Base-by-base conservation (phyloP, 2,888 invertebrate species). In the Myopa testacea region DNA sequence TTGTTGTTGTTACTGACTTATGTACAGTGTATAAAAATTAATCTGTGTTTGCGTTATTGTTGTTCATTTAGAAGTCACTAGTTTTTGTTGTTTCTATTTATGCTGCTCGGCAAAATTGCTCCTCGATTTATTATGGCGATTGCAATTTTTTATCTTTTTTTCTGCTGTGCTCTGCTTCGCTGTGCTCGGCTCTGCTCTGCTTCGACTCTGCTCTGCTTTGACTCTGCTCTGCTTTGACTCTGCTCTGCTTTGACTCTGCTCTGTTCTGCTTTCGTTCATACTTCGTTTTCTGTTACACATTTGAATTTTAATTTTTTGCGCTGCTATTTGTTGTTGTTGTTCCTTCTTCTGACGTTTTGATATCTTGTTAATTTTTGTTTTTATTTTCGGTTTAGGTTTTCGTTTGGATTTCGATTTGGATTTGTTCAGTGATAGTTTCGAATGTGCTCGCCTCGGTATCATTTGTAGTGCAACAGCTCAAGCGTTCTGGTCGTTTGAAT, bases 371-470 rank as follows among this genome's bases (percentile, higher is more conserved):
- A 10, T 12, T 63, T 14, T 67, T 45, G 19, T 50, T 74, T 34
- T n/a, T 60, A 26, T 34, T 67, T 67, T 67, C 14, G 52, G 10
- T 67, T 75, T 67, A 19, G 67, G 55, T 65, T 52, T 68, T 34
- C 26, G 75, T 45, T 75, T 68, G 55, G 19, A 34, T 74, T 74
- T 52, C 19, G 37, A 70, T 55, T 55, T 68, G n/a, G n/a, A 79
- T 77, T 80, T 82, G 81, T 85, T 88, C 84, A 88, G 88, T 88
- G 83, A 86, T 85, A 87, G 84, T 85, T 87, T 83, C 85, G 87
- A 86, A 85, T 87, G 85, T 84, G 85, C 84, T 84, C 85, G 84
- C 84, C 84, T 84, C 85, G 87, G 84, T 83, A 80, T 80, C n/a
- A n/a, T 55, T 55, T 55, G 14, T n/a, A 55, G 55, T 55, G 78